Evolutionary conservation across 1,140 invertebrate species (phyloP).

Genomic region (Notospermus geniculatus): DNA sequence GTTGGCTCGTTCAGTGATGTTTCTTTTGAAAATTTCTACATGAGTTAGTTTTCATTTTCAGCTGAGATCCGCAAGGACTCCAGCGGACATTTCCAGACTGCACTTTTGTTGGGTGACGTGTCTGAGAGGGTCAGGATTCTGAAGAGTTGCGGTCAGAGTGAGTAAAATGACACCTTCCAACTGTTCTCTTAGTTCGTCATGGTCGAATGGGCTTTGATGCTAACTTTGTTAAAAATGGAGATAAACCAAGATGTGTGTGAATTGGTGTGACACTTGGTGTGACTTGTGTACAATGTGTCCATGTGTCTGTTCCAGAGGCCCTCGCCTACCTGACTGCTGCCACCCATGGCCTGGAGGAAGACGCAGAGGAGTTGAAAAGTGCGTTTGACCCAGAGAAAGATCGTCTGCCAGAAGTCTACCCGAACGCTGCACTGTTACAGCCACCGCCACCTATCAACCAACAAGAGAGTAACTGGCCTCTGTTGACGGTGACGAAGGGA

Average conservation of each 20-base stretch:
- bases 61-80: slow-evolving; percentile 67
- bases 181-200: slow-evolving; percentile 8
- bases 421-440: slow-evolving; percentile 74
- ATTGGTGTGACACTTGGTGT: neutral
- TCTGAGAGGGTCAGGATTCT: slow-evolving; percentile 85
- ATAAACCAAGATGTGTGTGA: neutral
- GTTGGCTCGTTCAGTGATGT: no score
- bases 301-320: slow-evolving; percentile 59
- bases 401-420: slow-evolving; percentile 71
- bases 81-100: slow-evolving; percentile 95
- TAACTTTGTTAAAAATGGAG: neutral
- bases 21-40: no score
- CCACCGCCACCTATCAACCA: slow-evolving; percentile 86
- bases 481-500: slow-evolving; percentile 82
- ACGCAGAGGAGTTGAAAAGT: slow-evolving; percentile 71
- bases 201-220: neutral
- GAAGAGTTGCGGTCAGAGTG: slow-evolving; percentile 65
- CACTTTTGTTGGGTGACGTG: slow-evolving; percentile 87
- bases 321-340: slow-evolving; percentile 90
- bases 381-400: slow-evolving; percentile 65
- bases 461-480: slow-evolving; percentile 87
- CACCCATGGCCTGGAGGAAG: slow-evolving; percentile 85
- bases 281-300: no score
- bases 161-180: slow-evolving; percentile 27
- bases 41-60: no score